phyloP scores from a whole-genome alignment of 1,140 invertebrate genomes.

The Microplitis mediator region DNA sequence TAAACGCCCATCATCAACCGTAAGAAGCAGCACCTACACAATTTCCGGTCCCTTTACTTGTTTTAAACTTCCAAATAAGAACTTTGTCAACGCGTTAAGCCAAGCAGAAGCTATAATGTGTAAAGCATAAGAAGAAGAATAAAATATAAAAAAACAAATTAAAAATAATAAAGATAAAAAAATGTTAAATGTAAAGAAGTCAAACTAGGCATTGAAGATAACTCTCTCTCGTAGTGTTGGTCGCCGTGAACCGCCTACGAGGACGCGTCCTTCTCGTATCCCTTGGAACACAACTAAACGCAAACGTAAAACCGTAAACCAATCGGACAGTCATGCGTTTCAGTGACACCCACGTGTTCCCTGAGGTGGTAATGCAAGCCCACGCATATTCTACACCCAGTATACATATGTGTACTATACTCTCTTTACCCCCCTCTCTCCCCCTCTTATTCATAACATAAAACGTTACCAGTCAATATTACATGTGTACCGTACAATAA shows the following conservation, averaged over 20 bases:
- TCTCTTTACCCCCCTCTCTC: not conserved
- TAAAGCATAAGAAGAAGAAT: not conserved
- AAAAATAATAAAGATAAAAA: not conserved
- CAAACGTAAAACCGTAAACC: conserved; percentile 11
- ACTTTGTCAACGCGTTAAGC: not conserved
- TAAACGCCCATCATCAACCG: not conserved
- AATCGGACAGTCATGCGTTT: conserved; percentile 17
- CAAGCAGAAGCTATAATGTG: not conserved
- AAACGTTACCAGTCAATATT: conserved; percentile 7
- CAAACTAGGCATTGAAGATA: not conserved
- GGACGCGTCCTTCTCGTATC: conserved; percentile 21
- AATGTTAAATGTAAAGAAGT: not conserved
- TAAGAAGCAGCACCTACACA: conserved; percentile 5
- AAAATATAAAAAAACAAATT: not conserved
- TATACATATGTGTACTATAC: too few species aligned
- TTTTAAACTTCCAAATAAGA: conserved; percentile 9
- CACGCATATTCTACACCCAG: not conserved
- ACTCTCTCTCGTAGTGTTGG: not conserved
- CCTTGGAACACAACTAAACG: conserved; percentile 1
- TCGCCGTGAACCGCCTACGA: conserved; percentile 10
- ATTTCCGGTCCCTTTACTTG: not conserved
- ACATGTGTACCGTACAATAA: not conserved
- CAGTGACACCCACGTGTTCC: conserved; percentile 13
- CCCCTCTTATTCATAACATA: not conserved
- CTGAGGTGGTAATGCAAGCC: conserved; percentile 7